phyloP scores from a whole-genome alignment of 2,888 invertebrate genomes.

The Ernsta delagoae region DNA sequence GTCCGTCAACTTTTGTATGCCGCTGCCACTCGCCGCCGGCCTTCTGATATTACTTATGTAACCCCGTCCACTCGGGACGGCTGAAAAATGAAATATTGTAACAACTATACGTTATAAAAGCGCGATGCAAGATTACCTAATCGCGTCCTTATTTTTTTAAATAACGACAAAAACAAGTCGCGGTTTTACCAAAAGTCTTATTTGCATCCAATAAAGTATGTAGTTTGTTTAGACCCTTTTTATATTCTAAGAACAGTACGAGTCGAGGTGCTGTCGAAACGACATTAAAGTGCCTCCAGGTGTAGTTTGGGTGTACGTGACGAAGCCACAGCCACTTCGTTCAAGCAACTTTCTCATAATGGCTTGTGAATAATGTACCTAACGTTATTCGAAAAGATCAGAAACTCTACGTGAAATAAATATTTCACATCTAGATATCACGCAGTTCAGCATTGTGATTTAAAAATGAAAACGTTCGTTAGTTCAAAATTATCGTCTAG shows the following conservation, averaged over 20 bases:
- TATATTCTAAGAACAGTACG: conserved; percentile 18
- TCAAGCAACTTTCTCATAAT: conserved; percentile 15
- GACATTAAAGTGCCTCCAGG: conserved; percentile 21
- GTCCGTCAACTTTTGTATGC: conserved; percentile 73
- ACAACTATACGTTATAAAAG: background rate
- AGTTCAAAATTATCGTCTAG: too few species aligned
- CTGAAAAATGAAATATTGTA: conserved; percentile 28
- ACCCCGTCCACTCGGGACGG: conserved; percentile 47
- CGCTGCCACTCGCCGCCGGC: conserved; percentile 54
- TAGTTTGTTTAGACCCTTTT: background rate
- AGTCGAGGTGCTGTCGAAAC: conserved; percentile 22
- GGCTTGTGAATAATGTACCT: conserved; percentile 27
- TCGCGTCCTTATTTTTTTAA: background rate
- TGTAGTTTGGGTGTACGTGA: conserved; percentile 20
- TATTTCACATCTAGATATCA: too few species aligned
- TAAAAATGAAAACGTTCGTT: too few species aligned
- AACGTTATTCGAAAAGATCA: conserved; percentile 1
- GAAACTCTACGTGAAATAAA: background rate
- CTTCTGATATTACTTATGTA: conserved; percentile 60
- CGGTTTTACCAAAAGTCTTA: background rate
- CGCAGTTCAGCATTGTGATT: too few species aligned
- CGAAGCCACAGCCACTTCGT: conserved; percentile 11
- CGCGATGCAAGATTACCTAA: background rate
- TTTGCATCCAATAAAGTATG: background rate
- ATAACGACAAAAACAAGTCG: background rate